Evolutionary conservation across 2,797 vertebrate genomes (phyloP), one percentile per base, ranked within the genome.

Genomic region (Sardinella longiceps): DNA sequence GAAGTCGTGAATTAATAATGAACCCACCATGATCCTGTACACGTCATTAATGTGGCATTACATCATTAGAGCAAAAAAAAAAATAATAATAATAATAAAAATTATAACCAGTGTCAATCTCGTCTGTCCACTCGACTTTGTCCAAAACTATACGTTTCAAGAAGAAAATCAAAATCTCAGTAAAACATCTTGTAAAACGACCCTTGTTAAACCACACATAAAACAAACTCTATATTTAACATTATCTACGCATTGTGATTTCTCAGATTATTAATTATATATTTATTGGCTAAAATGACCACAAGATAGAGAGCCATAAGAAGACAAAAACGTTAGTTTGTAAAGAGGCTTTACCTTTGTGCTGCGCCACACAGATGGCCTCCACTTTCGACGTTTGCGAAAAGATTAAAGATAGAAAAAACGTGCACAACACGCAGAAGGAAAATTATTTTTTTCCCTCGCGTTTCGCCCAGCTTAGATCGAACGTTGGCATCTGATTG

Each of bases 321-420:
- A 77, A 77, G 37, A 37, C 28, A 77, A 77, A 77, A 77, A 6
- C 70, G 43, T 77, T 43, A 66, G 25, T 15, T 48, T 85, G 33
- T 43, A 83, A 86, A 87, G 84, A 87, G 37, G 84, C 45, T 88
- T 90, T 90, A 90, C 90, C 90, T 88, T 87, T 90, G 90, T 82
- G 88, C 83, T 86, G 89, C 88, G 92, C 87, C 43, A 91, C 92
- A 84, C 95, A 95, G 95, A 96, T 95, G 95, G 94, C 85, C 92
- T 90, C 92, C 92, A 88, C 94, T 93, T 93, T 94, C 91, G 90
- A 90, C 84, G 91, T 93, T 95, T 93, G 93, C 80, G 53, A 85
- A 81, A 84, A 81, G 82, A 86, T 85, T 85, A 83, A 81, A 77
- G 70, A 77, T 86, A 81, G 70, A 83, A 84, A 80, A 81, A 82